Evolutionary conservation across 37 sponge, comb jelly and placozoan genomes (phyloP).

Genomic region (Halichondria panicea): DNA sequence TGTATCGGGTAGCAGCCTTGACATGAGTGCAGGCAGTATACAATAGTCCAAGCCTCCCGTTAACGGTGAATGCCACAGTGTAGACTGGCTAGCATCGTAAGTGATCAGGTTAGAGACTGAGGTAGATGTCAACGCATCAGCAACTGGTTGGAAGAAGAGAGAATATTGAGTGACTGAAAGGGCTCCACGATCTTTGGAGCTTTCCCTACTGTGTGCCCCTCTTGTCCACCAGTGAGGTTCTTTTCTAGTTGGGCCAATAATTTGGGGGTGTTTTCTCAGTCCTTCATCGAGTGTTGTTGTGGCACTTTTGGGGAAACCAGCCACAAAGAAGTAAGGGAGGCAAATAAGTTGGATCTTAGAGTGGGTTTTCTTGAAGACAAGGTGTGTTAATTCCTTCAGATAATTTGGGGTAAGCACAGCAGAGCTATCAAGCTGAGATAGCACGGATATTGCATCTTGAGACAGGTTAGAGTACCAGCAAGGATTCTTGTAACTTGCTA

Average conservation of each 20-base stretch:
- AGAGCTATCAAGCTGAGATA: too few relatives aligned
- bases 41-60: slow-evolving; percentile 22
- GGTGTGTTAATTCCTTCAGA: too few relatives aligned
- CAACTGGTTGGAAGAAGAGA: background rate
- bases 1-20: slow-evolving; percentile 43
- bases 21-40: slow-evolving; percentile 42
- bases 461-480: slow-evolving; percentile 14
- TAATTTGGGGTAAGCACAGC: too few relatives aligned
- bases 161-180: slow-evolving; percentile 18
- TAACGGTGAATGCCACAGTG: slow-evolving; percentile 45
- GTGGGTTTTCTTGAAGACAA: background rate
- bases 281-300: slow-evolving; percentile 19
- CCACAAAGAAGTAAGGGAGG: slow-evolving; percentile 37
- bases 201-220: background rate
- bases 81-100: slow-evolving; percentile 51
- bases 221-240: slow-evolving; percentile 58
- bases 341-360: slow-evolving; percentile 3
- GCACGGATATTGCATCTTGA: too few relatives aligned
- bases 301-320: slow-evolving; percentile 51
- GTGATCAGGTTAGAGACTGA: slow-evolving; percentile 6
- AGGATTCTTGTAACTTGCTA: slow-evolving; percentile 8
- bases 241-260: slow-evolving; percentile 7
- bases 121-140: background rate
- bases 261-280: slow-evolving; percentile 5
- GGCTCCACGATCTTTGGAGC: background rate